Evolutionary conservation across 2,113 vertebrate species (phyloP).

Genomic region (Spizaetus ornatus): DNA sequence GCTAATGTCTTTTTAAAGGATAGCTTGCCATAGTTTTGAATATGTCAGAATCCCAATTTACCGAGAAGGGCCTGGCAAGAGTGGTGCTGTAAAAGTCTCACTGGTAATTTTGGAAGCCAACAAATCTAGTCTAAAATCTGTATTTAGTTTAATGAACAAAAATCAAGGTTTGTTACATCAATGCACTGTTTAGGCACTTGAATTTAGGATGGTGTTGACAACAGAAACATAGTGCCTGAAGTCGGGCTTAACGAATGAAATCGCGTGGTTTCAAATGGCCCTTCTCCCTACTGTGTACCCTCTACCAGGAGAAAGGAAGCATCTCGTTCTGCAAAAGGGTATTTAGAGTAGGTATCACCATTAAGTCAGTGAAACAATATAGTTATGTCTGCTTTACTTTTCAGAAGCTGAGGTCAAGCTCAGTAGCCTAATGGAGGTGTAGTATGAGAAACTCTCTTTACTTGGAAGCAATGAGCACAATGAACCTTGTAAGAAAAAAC

Average conservation of each 20-base stretch:
- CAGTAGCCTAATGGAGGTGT: background rate
- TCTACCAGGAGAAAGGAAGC: background rate
- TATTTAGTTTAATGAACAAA: background rate
- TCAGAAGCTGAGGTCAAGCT: background rate
- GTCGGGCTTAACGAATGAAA: background rate
- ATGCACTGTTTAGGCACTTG: background rate
- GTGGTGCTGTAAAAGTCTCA: background rate
- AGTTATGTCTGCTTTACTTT: background rate
- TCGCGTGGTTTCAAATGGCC: rapidly evolving
- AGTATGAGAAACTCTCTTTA: background rate
- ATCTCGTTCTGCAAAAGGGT: background rate
- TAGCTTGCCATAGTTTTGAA: conserved; percentile 72
- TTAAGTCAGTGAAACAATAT: background rate
- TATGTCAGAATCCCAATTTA: conserved; percentile 1
- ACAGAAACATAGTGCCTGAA: background rate
- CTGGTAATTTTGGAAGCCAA: background rate
- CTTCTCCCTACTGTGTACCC: background rate
- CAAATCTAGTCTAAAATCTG: background rate
- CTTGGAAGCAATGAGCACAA: background rate
- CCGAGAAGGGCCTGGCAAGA: background rate
- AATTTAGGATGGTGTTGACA: background rate
- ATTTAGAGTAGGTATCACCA: background rate
- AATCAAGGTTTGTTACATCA: background rate
- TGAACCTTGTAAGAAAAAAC: background rate
- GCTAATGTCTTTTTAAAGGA: conserved; percentile 85